These are phyloP conservation scores for Brachyopa scutellaris DNA, from an alignment of 2,888 invertebrate genomes.

Conservation along the genomic window DNA sequence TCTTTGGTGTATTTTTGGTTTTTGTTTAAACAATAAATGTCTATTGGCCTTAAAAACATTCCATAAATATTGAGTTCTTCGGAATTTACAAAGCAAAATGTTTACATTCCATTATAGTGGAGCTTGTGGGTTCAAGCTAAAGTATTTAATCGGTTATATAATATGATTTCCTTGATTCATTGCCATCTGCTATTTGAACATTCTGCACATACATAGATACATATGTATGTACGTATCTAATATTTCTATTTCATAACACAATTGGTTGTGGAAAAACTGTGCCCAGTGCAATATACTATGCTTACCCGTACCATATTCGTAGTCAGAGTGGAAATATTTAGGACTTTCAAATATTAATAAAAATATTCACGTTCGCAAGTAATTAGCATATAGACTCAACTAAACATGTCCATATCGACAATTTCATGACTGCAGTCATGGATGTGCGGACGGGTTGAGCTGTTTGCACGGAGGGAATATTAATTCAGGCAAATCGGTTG, in stretches of 20 bases:
- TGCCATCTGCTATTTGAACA: conserved; percentile 12
- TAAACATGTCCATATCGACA: conserved; percentile 27
- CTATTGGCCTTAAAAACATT: background rate
- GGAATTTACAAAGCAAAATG: background rate
- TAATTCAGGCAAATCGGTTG: conserved; percentile 28
- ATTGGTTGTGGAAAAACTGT: too few species aligned
- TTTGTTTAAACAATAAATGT: conserved; percentile 22
- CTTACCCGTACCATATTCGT: too few species aligned
- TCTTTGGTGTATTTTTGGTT: conserved; percentile 27
- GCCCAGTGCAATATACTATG: too few species aligned
- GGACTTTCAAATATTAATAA: too few species aligned
- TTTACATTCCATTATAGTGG: conserved; percentile 9
- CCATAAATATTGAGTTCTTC: background rate
- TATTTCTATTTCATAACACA: too few species aligned
- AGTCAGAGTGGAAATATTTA: too few species aligned
- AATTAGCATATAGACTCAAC: conserved; percentile 51
- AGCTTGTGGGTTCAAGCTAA: background rate
- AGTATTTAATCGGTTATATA: conserved; percentile 1
- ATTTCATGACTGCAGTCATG: conserved; percentile 18
- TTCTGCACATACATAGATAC: too few species aligned
- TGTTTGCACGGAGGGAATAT: conserved; percentile 36
- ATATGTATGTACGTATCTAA: too few species aligned
- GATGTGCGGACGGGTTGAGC: conserved; percentile 38
- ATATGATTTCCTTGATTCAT: conserved; percentile 5
- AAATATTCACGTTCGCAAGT: conserved; percentile 45